These are phyloP conservation scores for Tiliqua scincoides DNA, from an alignment of 2,113 vertebrate genomes.

Conservation along the genomic window DNA sequence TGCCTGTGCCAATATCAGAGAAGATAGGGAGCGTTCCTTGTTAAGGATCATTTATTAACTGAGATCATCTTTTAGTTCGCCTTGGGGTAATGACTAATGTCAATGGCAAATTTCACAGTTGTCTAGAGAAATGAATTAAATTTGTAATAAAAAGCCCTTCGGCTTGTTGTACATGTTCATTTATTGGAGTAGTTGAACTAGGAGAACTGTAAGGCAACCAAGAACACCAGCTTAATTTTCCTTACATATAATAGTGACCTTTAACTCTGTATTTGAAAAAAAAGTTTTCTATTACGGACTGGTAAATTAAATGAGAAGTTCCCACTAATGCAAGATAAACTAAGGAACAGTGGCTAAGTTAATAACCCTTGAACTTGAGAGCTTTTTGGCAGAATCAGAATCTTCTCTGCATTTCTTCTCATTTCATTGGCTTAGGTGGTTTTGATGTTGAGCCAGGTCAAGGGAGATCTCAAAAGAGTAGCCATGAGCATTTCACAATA, in stretches of 20 bases:
- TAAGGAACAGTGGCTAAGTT: slow-evolving; percentile 78
- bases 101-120: slow-evolving; percentile 99
- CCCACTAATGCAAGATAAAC: slow-evolving; percentile 84
- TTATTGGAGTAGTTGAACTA: slow-evolving; percentile 93
- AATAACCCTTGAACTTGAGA: slow-evolving; percentile 73
- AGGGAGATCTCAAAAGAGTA: background rate
- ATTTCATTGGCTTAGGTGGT: slow-evolving; percentile 50
- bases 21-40: slow-evolving; percentile 88
- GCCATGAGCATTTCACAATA: background rate
- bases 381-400: slow-evolving; percentile 70
- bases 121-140: slow-evolving; percentile 99
- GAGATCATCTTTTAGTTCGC: slow-evolving; percentile 98
- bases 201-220: slow-evolving; percentile 89
- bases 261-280: slow-evolving; percentile 87
- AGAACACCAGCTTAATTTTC: slow-evolving; percentile 88
- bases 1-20: slow-evolving; percentile 88
- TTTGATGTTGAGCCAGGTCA: slow-evolving; percentile 39
- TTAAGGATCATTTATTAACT: slow-evolving; percentile 99
- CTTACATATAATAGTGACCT: slow-evolving; percentile 93
- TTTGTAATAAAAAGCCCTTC: slow-evolving; percentile 96
- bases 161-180: slow-evolving; percentile 96
- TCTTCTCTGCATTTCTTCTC: slow-evolving; percentile 55
- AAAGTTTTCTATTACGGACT: slow-evolving; percentile 84
- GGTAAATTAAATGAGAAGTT: slow-evolving; percentile 85
- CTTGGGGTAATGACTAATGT: slow-evolving; percentile 98